These are phyloP conservation scores for Tachysurus fulvidraco DNA, from an alignment of 2,113 vertebrate genomes.

Conservation along the genomic window DNA sequence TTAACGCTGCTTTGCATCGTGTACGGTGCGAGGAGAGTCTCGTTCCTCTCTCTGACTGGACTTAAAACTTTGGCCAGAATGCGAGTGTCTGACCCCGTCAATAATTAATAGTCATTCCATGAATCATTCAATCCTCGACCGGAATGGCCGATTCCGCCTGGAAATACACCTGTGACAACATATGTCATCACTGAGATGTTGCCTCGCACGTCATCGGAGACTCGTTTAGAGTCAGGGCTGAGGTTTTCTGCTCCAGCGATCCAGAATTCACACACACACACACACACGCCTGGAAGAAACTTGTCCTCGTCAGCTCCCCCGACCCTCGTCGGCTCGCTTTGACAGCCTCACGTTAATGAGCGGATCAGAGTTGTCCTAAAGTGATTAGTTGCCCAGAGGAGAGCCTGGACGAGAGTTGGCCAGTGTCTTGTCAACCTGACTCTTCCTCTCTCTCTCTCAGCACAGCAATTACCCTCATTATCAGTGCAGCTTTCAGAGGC, in stretches of 20 bases:
- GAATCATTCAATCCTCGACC: slow-evolving; percentile 52
- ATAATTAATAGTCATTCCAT: slow-evolving; percentile 52
- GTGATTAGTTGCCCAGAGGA: slow-evolving; percentile 23
- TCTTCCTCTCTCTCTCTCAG: slow-evolving; percentile 5
- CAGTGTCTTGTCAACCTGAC: slow-evolving; percentile 9
- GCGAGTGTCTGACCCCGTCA: slow-evolving; percentile 44
- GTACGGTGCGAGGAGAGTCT: neutral
- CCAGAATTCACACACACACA: slow-evolving; percentile 34
- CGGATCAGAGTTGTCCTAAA: slow-evolving; percentile 24
- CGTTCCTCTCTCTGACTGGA: slow-evolving; percentile 19
- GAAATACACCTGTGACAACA: slow-evolving; percentile 50
- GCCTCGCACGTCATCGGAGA: slow-evolving; percentile 35
- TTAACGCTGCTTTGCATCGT: too few relatives aligned
- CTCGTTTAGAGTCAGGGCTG: slow-evolving; percentile 28
- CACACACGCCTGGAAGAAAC: slow-evolving; percentile 18
- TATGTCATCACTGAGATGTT: slow-evolving; percentile 52
- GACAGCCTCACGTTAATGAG: slow-evolving; percentile 40
- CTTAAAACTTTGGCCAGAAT: slow-evolving; percentile 37
- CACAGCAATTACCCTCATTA: slow-evolving; percentile 56
- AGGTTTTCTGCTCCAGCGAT: slow-evolving; percentile 39
- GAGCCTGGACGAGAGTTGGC: neutral
- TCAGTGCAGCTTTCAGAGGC: slow-evolving; percentile 51
- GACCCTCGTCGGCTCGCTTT: slow-evolving; percentile 22
- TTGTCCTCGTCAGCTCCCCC: slow-evolving; percentile 23
- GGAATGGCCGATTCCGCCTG: slow-evolving; percentile 45